These are phyloP conservation scores for Lamprotornis superbus DNA, from an alignment of 2,113 vertebrate genomes.

Conservation along the genomic window DNA sequence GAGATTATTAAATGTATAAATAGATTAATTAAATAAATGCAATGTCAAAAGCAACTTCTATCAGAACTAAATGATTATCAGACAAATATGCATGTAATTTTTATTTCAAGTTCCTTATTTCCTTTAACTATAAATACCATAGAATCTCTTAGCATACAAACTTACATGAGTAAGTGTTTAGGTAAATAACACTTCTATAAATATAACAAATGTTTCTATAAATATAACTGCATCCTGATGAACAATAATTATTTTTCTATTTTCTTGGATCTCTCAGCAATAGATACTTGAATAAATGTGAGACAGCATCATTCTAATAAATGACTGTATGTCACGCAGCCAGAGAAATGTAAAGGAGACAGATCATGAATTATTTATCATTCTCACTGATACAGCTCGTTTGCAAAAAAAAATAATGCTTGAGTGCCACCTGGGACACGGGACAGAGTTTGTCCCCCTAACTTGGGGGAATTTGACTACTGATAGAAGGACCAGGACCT, in stretches of 20 bases:
- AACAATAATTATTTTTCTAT: slow-evolving; percentile 56
- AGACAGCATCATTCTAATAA: slow-evolving; percentile 7
- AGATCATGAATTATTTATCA: slow-evolving; percentile 21
- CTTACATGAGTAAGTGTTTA: background rate
- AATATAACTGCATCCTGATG: slow-evolving; percentile 7
- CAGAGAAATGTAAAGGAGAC: background rate
- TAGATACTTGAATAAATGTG: slow-evolving; percentile 20
- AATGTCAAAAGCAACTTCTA: background rate
- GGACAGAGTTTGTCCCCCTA: background rate
- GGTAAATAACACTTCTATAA: slow-evolving; percentile 36
- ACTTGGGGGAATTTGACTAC: background rate
- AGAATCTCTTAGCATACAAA: background rate
- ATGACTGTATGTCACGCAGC: background rate
- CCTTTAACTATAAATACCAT: background rate
- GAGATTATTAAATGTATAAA: background rate
- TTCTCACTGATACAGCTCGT: background rate
- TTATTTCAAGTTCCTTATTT: slow-evolving; percentile 18
- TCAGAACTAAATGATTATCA: background rate
- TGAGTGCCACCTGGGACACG: background rate
- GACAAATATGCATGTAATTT: background rate
- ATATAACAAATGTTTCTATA: slow-evolving; percentile 32
- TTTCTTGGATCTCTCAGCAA: slow-evolving; percentile 22
- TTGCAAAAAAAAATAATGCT: background rate
- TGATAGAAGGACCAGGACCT: background rate
- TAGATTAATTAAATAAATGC: background rate